These are phyloP conservation scores for Sylvia borin DNA, from an alignment of 2,797 vertebrate genomes.

Conservation along the genomic window DNA sequence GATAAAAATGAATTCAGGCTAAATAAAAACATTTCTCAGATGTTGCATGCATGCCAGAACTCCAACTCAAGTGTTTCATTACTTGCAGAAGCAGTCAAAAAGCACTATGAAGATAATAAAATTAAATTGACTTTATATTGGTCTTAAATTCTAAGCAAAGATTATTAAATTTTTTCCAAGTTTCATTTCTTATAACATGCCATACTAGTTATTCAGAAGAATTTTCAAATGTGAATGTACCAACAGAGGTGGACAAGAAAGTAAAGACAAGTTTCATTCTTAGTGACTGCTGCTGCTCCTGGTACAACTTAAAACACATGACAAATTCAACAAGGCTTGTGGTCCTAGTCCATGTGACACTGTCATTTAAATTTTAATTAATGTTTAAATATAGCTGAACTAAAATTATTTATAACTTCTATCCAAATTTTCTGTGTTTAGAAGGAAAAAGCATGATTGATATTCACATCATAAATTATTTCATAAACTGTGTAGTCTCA, in stretches of 20 bases:
- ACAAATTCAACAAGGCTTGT: not conserved
- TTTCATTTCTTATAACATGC: not conserved
- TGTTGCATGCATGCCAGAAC: not conserved
- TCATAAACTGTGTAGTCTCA: not conserved
- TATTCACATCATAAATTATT: not conserved
- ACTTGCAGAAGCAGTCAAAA: constrained; percentile 11
- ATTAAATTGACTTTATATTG: not conserved
- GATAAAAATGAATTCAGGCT: constrained; percentile 32
- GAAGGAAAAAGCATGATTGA: not conserved
- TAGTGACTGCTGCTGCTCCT: not conserved
- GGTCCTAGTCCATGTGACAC: not conserved
- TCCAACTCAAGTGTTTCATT: not conserved
- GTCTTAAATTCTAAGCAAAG: not conserved
- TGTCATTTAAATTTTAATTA: not conserved
- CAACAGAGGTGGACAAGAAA: not conserved
- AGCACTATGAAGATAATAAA: not conserved
- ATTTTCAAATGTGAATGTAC: not conserved
- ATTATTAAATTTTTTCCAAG: not conserved
- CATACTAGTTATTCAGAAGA: not conserved
- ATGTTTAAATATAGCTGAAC: not conserved
- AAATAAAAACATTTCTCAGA: constrained; percentile 27
- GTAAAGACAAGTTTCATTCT: not conserved
- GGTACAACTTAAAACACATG: not conserved
- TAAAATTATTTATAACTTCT: not conserved
- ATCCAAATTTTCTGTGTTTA: not conserved